Percentiles rank a stretch among this genome's conserved stretches.
phyloP scores from a whole-genome alignment of 2,113 vertebrate genomes.

The Hippocampus zosterae region DNA sequence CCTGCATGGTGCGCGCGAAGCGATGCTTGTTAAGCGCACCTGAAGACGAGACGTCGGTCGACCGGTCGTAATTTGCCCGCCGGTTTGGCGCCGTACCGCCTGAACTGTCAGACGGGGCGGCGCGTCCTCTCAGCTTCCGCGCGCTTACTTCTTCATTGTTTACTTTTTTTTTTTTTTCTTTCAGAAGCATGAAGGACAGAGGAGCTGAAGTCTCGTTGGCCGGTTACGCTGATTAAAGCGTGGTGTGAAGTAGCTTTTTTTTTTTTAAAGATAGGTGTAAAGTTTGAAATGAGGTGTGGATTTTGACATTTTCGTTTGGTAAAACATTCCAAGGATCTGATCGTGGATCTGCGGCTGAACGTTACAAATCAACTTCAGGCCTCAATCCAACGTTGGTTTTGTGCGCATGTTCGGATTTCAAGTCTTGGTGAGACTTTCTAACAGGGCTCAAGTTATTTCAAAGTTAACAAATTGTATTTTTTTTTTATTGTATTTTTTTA shows the following conservation, averaged over 20 bases:
- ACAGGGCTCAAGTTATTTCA: neutral
- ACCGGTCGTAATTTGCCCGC: constrained; percentile 30
- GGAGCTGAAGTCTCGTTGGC: neutral
- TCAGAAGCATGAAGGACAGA: neutral
- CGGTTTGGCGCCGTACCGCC: constrained; percentile 29
- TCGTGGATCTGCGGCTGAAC: no score
- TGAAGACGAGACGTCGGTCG: constrained; percentile 28
- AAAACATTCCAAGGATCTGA: no score
- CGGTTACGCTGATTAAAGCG: neutral
- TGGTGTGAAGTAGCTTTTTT: no score
- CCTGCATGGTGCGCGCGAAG: neutral
- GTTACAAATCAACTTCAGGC: no score
- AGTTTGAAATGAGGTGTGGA: no score
- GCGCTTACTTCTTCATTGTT: constrained; percentile 16
- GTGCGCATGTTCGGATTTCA: no score
- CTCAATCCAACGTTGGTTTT: no score
- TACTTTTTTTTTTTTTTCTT: constrained; percentile 1
- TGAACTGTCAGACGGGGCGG: constrained; percentile 28
- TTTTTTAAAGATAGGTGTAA: no score
- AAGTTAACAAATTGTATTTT: no score
- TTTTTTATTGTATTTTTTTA: no score
- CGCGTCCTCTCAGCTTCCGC: constrained; percentile 15
- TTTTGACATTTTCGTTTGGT: no score
- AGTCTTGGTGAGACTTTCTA: neutral
- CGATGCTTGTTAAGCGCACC: constrained; percentile 23